These are phyloP conservation scores for Lacerta bilineata DNA, from an alignment of 2,797 vertebrate genomes.

Conservation along the genomic window DNA sequence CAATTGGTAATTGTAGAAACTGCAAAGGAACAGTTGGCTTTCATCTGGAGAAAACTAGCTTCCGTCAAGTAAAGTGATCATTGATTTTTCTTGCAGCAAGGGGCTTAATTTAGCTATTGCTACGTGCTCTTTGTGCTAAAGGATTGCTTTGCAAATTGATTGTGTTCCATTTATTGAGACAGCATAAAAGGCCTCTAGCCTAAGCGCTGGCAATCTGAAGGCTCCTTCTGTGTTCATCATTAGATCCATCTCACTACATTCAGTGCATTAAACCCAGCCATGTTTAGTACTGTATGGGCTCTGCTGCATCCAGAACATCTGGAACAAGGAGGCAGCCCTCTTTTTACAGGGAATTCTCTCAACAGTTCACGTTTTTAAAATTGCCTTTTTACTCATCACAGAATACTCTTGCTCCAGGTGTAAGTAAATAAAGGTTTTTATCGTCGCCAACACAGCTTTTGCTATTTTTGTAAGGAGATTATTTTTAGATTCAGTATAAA, in stretches of 20 bases:
- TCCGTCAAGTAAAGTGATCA: slow-evolving; percentile 11
- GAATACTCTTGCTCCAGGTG: neutral
- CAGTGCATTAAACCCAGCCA: neutral
- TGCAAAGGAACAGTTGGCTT: slow-evolving; percentile 2
- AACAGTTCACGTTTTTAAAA: neutral
- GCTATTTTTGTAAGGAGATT: neutral
- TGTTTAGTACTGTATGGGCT: neutral
- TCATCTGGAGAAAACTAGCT: neutral
- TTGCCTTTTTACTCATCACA: neutral
- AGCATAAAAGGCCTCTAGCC: neutral
- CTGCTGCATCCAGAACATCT: neutral
- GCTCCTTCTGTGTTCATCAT: neutral
- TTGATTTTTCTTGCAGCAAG: slow-evolving; percentile 26
- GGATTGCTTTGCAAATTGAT: slow-evolving; percentile 41
- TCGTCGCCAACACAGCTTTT: neutral
- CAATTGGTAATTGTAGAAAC: slow-evolving; percentile 28
- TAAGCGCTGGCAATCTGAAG: slow-evolving; percentile 6
- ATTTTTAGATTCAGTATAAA: neutral
- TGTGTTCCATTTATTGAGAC: neutral
- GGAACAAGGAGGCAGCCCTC: neutral
- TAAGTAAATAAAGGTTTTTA: neutral
- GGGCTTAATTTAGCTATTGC: slow-evolving; percentile 22
- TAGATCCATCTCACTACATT: slow-evolving; percentile 8
- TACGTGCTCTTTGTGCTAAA: slow-evolving; percentile 14
- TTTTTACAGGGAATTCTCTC: neutral